Base-by-base conservation (phyloP, 2,113 vertebrate genomes). In the Aphyosemion australe region DNA sequence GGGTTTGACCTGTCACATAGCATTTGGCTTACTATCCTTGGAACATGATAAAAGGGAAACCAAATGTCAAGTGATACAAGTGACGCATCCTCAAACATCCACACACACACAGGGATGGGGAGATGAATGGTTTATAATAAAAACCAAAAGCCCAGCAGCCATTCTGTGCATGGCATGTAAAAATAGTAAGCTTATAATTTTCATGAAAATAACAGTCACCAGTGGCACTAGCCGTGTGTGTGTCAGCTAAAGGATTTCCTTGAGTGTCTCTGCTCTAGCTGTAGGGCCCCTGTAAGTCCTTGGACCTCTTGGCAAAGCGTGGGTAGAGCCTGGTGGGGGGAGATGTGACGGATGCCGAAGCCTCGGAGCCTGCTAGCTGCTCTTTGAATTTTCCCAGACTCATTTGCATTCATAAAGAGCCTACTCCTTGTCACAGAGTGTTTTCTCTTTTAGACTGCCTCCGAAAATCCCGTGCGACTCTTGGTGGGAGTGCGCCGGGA, bases 401-500 rank as follows among this genome's bases (percentile, higher is more conserved):
- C 95, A 98, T 98, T 97, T 96, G 95, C 95, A 98, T 98, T 97
- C 96, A 97, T 98, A 96, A 97, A 96, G 95, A 96, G 95, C 94
- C 94, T 95, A 94, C 94, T 96, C 95, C 95, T 95, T 96, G 96
- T 98, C 96, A 96, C 94, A 93, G 95, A 94, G 93, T 94, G 94
- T 97, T 95, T 97, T 96, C 77, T 88, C 86, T 90, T 87, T 90
- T 84, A 80, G 94, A 95, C 95, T 94, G 92, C 94, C 95, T 95
- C 94, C 78, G 94, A 95, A 96, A 96, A 96, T 95, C 95, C 95
- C 92, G 93, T 93, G 94, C 91, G 93, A 95, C 94, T 95, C 95
- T 94, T 94, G 93, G 90, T 92, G 94, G 95, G 96, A 96, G 95
- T 95, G 94, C 94, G 94, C 89, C 91, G 94, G 96, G 96, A 97